Percentiles rank a stretch among this genome's conserved stretches.
phyloP scores from a whole-genome alignment of 2,797 vertebrate genomes.

The Nannoperca obscura region DNA sequence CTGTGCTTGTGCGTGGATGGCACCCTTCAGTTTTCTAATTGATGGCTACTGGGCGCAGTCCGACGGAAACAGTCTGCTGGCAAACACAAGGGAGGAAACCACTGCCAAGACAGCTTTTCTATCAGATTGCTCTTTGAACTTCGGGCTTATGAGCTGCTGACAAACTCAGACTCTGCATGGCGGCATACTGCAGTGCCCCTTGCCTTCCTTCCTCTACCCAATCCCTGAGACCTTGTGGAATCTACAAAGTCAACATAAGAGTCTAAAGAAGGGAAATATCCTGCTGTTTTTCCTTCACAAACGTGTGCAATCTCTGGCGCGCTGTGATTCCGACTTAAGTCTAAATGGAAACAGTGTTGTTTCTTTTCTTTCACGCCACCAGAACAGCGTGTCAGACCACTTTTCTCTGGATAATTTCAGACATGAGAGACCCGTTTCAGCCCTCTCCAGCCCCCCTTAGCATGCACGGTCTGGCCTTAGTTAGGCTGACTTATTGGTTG shows the following conservation, averaged over 20 bases:
- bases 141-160: constrained; percentile 78
- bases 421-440: constrained; percentile 76
- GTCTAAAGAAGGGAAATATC: constrained; percentile 81
- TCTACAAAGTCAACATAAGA: constrained; percentile 83
- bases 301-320: constrained; percentile 76
- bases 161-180: constrained; percentile 78
- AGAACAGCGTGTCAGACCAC: constrained; percentile 77
- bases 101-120: constrained; percentile 78
- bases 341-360: constrained; percentile 85
- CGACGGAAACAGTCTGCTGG: constrained; percentile 77
- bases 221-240: constrained; percentile 79
- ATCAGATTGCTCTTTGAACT: constrained; percentile 83
- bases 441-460: constrained; percentile 39
- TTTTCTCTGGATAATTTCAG: constrained; percentile 83
- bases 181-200: constrained; percentile 72
- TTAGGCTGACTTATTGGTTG: constrained; percentile 89
- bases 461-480: constrained; percentile 84
- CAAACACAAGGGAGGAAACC: constrained; percentile 78
- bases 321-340: constrained; percentile 79
- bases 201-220: constrained; percentile 84
- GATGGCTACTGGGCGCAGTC: constrained; percentile 81
- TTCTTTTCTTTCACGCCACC: constrained; percentile 79
- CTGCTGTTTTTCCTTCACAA: constrained; percentile 77
- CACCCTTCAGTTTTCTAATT: constrained; percentile 83
- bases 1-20: constrained; percentile 70